Conservation (phyloP, 2,797 vertebrate genomes). For the Margarornis squamiger region DNA sequence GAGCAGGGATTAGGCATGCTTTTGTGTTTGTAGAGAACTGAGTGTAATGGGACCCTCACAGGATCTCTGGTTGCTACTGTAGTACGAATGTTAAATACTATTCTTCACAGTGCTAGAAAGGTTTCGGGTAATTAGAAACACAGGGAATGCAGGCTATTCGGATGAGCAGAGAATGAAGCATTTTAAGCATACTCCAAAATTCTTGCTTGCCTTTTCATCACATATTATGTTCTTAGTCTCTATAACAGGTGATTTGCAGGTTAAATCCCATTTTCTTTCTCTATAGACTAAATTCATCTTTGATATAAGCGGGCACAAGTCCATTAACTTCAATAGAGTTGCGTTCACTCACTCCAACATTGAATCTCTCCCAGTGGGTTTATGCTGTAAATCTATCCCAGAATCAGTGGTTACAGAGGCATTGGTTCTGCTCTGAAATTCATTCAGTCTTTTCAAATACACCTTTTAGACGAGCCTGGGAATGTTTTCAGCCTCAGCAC, state of each 20-base stretch:
- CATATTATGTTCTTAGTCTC: conserved; percentile 17
- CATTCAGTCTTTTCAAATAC: conserved; percentile 25
- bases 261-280: conserved; percentile 59
- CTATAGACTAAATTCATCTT: conserved; percentile 45
- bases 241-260: conserved; percentile 48
- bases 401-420: conserved; percentile 26
- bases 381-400: conserved; percentile 59
- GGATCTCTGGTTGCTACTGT: conserved; percentile 7
- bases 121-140: conserved; percentile 26
- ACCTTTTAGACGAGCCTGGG: background rate
- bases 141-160: background rate
- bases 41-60: background rate
- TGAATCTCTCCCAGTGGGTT: conserved; percentile 51
- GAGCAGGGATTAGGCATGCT: background rate
- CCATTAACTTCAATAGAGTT: conserved; percentile 61
- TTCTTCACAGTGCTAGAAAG: background rate
- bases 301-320: conserved; percentile 30
- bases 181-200: background rate
- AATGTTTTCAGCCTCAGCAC: background rate
- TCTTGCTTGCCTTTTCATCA: conserved; percentile 39
- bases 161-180: background rate
- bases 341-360: conserved; percentile 15
- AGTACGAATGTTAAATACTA: conserved; percentile 9
- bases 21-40: conserved; percentile 32
- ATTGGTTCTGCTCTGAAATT: conserved; percentile 47